phyloP scores from a whole-genome alignment of 2,113 vertebrate genomes.

The Sakesphorus luctuosus region DNA sequence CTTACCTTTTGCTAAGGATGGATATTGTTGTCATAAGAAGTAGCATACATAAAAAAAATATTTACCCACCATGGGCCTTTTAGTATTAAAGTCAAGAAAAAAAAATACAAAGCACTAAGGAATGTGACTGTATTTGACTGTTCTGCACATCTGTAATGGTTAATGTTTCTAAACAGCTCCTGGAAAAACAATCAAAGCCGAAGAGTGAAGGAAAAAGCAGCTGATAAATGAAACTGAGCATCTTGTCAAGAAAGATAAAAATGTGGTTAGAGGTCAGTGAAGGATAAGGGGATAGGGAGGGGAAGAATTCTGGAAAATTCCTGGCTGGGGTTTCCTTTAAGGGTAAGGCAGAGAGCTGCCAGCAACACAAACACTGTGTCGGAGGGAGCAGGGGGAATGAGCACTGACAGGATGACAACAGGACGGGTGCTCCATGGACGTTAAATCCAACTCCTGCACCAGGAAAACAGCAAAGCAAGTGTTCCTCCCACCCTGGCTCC shows the following conservation, averaged over 20 bases:
- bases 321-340: not conserved
- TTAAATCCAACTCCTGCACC: not conserved
- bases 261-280: slow-evolving; percentile 30
- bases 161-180: not conserved
- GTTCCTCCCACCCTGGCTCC: not conserved
- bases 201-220: slow-evolving; percentile 23
- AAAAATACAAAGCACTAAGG: not conserved
- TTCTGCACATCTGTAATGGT: not conserved
- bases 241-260: slow-evolving; percentile 33
- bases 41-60: not conserved
- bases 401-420: not conserved
- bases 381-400: not conserved
- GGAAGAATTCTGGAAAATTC: slow-evolving; percentile 19
- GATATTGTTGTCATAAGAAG: not conserved
- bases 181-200: slow-evolving; percentile 27
- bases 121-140: not conserved
- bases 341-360: not conserved
- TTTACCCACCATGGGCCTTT: not conserved
- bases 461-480: not conserved
- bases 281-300: not conserved
- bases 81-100: not conserved
- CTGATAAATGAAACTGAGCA: slow-evolving; percentile 27
- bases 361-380: fast-evolving
- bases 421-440: not conserved
- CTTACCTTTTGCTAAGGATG: not conserved